Evolutionary conservation across 2,113 vertebrate species (phyloP), one percentile per base, ranked within the genome.

Genomic region (Dromas ardeola): DNA sequence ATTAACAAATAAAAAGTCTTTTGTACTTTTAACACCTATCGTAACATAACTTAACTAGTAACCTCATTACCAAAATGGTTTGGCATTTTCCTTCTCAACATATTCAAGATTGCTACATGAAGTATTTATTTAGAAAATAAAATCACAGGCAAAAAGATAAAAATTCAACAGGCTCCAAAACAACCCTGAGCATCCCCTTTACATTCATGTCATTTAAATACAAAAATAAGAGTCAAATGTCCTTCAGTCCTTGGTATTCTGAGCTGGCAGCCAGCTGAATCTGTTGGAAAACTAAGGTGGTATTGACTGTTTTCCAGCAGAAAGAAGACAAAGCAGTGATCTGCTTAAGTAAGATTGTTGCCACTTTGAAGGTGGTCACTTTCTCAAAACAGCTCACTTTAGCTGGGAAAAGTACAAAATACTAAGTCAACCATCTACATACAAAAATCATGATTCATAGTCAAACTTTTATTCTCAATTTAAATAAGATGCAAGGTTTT

Each of bases 131-230:
- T 98, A 97, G 96, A 96, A 98, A 98, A 98, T 96, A 97, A 97
- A 98, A 96, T 98, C 94, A 98, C 97, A 98, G 98, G 98, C 98
- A 98, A 98, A 96, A 95, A 98, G 97, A 98, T 98, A 98, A 97
- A 98, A 98, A 98, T 98, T 98, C 97, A 98, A 98, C 98, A 98
- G 98, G 98, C 98, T 98, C 98, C 98, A 98, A 98, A 98, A 98
- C 95, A 99, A 98, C 99, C 99, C 99, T 99, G 99, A 99, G 99
- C 98, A 98, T 98, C 98, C 98, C 98, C 98, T 98, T 98, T 99
- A 99, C 99, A 99, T 99, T 99, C 99, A 99, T 98, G 97, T 99
- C 98, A 98, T 97, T 98, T 97, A 98, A 98, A 98, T 98, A 98
- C 97, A 98, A 98, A 98, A 98, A 98, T 98, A 98, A 97, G 98